Percentiles rank a stretch among this genome's conserved stretches.
Evolutionary conservation across 1,140 invertebrate species (phyloP).

Genomic region (Temnothorax longispinosus): DNA sequence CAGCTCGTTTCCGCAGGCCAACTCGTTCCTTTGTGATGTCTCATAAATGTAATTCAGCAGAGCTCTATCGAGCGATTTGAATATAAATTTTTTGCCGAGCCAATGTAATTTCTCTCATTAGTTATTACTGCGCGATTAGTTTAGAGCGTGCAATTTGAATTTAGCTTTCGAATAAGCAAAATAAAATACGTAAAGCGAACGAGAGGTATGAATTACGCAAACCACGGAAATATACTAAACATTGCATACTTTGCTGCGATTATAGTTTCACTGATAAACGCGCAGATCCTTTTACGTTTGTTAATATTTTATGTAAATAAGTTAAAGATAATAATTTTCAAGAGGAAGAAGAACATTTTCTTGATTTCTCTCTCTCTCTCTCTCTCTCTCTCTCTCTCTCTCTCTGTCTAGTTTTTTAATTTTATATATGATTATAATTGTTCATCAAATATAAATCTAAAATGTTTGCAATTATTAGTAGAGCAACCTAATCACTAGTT

Average conservation of each 20-base stretch:
- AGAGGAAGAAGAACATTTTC: neutral
- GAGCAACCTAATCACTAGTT: neutral
- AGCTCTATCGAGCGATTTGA: slow-evolving; percentile 21
- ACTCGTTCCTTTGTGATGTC: slow-evolving; percentile 25
- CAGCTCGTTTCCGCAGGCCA: slow-evolving; percentile 33
- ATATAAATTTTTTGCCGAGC: slow-evolving; percentile 27
- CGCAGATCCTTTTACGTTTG: neutral
- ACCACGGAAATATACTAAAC: neutral
- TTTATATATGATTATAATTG: neutral
- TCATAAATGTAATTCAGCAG: slow-evolving; percentile 11
- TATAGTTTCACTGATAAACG: neutral
- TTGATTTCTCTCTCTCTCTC: neutral
- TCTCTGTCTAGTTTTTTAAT: neutral
- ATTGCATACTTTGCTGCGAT: neutral
- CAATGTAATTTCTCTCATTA: slow-evolving; percentile 38
- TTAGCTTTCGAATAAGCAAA: neutral
- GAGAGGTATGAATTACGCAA: neutral
- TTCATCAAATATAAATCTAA: neutral
- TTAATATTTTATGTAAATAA: neutral
- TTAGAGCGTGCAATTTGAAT: slow-evolving; percentile 27
- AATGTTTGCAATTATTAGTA: neutral
- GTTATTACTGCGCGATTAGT: slow-evolving; percentile 23
- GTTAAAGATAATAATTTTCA: neutral
- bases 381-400: neutral
- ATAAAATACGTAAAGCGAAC: neutral